These are phyloP conservation scores for Disparrhopalites patrizii DNA, from an alignment of 2,888 invertebrate genomes.

Conservation along the genomic window DNA sequence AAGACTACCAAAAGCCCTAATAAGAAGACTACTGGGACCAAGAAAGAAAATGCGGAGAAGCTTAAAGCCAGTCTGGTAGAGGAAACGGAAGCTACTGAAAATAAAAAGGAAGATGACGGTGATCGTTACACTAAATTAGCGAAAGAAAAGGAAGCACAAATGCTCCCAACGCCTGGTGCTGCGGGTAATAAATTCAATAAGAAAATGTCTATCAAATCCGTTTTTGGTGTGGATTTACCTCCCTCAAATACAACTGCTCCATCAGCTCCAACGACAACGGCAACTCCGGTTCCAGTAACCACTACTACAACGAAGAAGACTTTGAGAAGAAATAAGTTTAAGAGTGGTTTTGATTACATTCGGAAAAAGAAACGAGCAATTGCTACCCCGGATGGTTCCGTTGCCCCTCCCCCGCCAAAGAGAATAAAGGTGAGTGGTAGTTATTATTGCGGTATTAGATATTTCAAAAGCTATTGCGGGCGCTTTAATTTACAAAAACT, in stretches of 20 bases:
- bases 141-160: slow-evolving; percentile 29
- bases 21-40: slow-evolving; percentile 4
- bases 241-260: slow-evolving; percentile 62
- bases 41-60: slow-evolving; percentile 3
- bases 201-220: slow-evolving; percentile 66
- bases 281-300: not conserved
- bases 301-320: slow-evolving; percentile 31
- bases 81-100: not conserved
- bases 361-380: slow-evolving; percentile 75
- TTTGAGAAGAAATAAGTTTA: slow-evolving; percentile 61
- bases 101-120: not conserved
- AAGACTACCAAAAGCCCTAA: not conserved
- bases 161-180: slow-evolving; percentile 35
- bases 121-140: slow-evolving; percentile 18
- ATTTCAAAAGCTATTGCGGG: not conserved
- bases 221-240: slow-evolving; percentile 66
- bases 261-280: slow-evolving; percentile 57
- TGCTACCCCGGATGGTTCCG: slow-evolving; percentile 37
- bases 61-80: not conserved
- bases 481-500: not conserved
- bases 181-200: slow-evolving; percentile 37
- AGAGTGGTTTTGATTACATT: slow-evolving; percentile 81
- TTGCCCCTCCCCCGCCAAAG: slow-evolving; percentile 43
- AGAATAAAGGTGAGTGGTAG: slow-evolving; percentile 49
- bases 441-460: too few species aligned